Evolutionary conservation across 2,113 vertebrate species (phyloP).

Genomic region (Sula dactylatra): DNA sequence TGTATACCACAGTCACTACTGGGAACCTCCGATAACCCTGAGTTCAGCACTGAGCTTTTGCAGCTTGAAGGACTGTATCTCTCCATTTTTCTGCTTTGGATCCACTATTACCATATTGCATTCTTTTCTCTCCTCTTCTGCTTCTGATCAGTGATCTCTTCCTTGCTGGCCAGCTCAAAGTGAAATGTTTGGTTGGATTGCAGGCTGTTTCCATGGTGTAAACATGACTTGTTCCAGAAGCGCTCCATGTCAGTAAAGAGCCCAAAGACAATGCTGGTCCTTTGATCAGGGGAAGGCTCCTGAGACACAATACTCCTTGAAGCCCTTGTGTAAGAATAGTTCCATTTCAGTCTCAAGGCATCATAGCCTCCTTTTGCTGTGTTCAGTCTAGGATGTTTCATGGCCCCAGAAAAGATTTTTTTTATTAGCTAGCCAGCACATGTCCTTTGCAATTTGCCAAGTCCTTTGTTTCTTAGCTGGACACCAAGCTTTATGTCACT

Average conservation of each 20-base stretch:
- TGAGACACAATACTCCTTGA: fast-evolving
- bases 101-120: neutral
- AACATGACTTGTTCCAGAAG: neutral
- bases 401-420: neutral
- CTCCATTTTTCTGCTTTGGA: neutral
- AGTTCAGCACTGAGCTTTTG: neutral
- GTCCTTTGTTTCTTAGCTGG: neutral
- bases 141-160: neutral
- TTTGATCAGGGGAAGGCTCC: neutral
- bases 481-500: neutral
- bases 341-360: neutral
- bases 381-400: neutral
- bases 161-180: neutral
- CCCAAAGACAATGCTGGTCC: fast-evolving
- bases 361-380: neutral
- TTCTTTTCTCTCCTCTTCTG: neutral
- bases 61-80: neutral
- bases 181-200: neutral
- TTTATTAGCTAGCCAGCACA: neutral
- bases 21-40: neutral
- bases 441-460: neutral
- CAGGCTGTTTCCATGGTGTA: neutral
- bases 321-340: neutral
- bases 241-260: fast-evolving
- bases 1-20: neutral